Evolutionary conservation across 2,113 vertebrate species (phyloP).

Genomic region (Atlantisia rogersi): DNA sequence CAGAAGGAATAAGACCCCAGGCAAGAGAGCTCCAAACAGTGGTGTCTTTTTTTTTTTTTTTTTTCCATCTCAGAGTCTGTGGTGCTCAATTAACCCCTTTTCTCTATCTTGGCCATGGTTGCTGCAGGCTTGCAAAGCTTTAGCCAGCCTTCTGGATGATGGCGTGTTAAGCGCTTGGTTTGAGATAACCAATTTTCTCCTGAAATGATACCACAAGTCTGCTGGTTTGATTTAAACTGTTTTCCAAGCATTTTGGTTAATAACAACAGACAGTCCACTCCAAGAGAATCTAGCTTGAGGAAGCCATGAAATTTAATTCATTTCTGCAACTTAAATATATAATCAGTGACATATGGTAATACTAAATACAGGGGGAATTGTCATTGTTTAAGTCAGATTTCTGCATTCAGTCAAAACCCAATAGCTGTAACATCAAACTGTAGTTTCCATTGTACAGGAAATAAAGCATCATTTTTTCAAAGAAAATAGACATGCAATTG

Average conservation of each 20-base stretch:
- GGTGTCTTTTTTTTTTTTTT: not conserved
- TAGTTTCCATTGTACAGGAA: constrained; percentile 61
- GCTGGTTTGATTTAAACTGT: constrained; percentile 46
- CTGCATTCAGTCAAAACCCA: constrained; percentile 61
- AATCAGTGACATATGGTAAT: constrained; percentile 71
- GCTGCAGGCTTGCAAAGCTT: not conserved
- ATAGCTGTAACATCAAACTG: constrained; percentile 64
- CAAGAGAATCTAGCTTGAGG: constrained; percentile 52
- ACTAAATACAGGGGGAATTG: constrained; percentile 57
- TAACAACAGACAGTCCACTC: constrained; percentile 36
- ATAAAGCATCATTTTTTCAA: constrained; percentile 56
- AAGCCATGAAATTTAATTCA: constrained; percentile 66
- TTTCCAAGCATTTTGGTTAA: constrained; percentile 37
- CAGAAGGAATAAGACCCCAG: constrained; percentile 40
- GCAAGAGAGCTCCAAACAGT: not conserved
- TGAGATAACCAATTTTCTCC: constrained; percentile 45
- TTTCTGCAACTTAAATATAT: constrained; percentile 67
- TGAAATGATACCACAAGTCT: constrained; percentile 24
- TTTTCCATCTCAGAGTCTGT: not conserved
- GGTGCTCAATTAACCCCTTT: constrained; percentile 19
- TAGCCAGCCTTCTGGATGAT: not conserved
- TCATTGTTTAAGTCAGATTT: constrained; percentile 62
- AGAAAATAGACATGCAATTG: constrained; percentile 56
- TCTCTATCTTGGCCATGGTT: not conserved
- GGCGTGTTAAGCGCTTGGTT: not conserved